Percentiles rank a stretch among this genome's conserved stretches.
phyloP scores from a whole-genome alignment of 2,113 vertebrate species.

The Chloebia gouldiae region DNA sequence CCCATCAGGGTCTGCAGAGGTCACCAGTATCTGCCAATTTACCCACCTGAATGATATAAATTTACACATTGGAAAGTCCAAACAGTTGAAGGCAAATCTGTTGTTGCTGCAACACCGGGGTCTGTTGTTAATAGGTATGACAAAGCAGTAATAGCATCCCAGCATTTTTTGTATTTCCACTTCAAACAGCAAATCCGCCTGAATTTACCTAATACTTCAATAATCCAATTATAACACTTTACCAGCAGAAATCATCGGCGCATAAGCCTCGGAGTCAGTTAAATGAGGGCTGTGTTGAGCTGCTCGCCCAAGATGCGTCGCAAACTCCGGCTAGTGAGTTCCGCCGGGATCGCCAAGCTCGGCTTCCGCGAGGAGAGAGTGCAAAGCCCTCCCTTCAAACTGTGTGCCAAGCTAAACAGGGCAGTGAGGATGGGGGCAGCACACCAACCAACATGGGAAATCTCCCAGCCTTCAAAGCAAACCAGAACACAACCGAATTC shows the following conservation, averaged over 20 bases:
- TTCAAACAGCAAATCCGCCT: slow-evolving; percentile 71
- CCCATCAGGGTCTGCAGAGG: neutral
- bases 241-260: slow-evolving; percentile 61
- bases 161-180: slow-evolving; percentile 64
- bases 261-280: slow-evolving; percentile 49
- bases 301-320: neutral
- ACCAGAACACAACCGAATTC: neutral
- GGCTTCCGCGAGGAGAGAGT: accelerated
- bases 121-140: slow-evolving; percentile 59
- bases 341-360: neutral
- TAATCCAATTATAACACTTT: slow-evolving; percentile 73
- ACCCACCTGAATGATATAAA: neutral
- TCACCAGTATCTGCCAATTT: neutral
- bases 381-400: neutral
- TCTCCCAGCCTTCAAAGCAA: neutral
- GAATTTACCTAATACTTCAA: slow-evolving; percentile 75
- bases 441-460: neutral
- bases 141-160: slow-evolving; percentile 44
- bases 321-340: neutral
- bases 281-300: slow-evolving; percentile 36
- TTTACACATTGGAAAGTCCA: neutral
- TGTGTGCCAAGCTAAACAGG: no score
- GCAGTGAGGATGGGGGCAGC: neutral
- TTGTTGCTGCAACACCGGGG: slow-evolving; percentile 31
- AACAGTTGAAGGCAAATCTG: slow-evolving; percentile 21